Base-by-base conservation (phyloP, 1,140 invertebrate genomes). In the Eriosoma lanigerum region DNA sequence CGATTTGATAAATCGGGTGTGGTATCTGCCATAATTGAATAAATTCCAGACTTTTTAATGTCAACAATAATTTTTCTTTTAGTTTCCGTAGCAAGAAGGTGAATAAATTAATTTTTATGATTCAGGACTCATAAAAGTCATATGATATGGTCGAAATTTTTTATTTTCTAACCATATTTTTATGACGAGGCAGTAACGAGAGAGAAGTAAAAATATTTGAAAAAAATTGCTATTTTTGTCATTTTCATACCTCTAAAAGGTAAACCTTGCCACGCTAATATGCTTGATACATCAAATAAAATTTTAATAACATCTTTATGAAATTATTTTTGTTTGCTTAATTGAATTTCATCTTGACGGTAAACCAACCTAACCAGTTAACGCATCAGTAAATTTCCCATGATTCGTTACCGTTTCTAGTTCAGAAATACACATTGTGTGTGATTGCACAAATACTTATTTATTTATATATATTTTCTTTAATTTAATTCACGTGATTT, bases 61-160 rank as follows among this genome's bases (percentile, higher is more conserved):
- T 80, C 78, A 12, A 50, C 10, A 21, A 50, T 26, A 19, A 80
- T 54, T 3, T 26, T 26, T 19, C 38, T 21, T 64, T 52, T 46
- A 4, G 62, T 62, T 52, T 64, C 58, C 38, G 1, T n/a, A 15
- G 38, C 38, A 8, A 80, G 46, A 48, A 80, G 29, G 5, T 32
- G 0, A 38, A 80, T 62, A n/a, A 80, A 80, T 15, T 80, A 60
- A 66, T 80, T 68, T 50, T 80, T 46, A 26, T n/a, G 78, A 80
- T 13, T 64, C 60, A 52, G 29, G 62, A 68, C 78, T 80, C 19
- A 80, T 6, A 80, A 66, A 80, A 8, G 46, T 80, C 17, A 12
- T 8, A 17, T 62, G 44, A 24, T 80, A 60, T 15, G 12, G 38
- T 48, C 78, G 29, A 50, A 50, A 62, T 9, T 3, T 10, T 3